phyloP scores from a whole-genome alignment of 2,888 invertebrate species.

The Cataglyphis altisquamis region DNA sequence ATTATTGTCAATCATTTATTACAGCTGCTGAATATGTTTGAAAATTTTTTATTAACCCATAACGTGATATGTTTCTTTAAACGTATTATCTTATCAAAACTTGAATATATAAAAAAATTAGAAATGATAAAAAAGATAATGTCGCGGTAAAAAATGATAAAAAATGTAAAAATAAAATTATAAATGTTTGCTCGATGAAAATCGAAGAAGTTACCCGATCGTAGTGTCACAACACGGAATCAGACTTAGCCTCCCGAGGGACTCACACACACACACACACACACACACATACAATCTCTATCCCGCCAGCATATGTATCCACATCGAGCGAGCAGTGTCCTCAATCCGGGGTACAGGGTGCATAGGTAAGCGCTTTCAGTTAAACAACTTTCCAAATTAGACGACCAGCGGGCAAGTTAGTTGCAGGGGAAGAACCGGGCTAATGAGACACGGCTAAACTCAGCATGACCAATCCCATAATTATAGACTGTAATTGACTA shows the following conservation, averaged over 20 bases:
- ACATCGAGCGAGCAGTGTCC: constrained; percentile 46
- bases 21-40: background rate
- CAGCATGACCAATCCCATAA: constrained; percentile 59
- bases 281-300: constrained; percentile 4
- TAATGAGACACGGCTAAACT: constrained; percentile 57
- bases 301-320: constrained; percentile 35
- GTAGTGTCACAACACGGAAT: constrained; percentile 13
- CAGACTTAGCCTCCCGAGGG: constrained; percentile 30
- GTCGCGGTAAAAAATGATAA: background rate
- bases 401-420: constrained; percentile 42
- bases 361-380: constrained; percentile 58
- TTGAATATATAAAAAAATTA: background rate
- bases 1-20: background rate
- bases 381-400: constrained; percentile 60
- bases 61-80: background rate
- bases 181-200: constrained; percentile 33
- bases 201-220: constrained; percentile 14
- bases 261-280: background rate
- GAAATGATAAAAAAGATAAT: background rate
- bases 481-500: constrained; percentile 67
- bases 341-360: constrained; percentile 33
- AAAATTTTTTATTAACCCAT: background rate
- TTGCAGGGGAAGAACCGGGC: constrained; percentile 53
- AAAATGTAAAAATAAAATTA: constrained; percentile 1
- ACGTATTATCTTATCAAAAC: background rate